Base-by-base conservation (phyloP, 2,113 vertebrate species). In the Channa argus region DNA sequence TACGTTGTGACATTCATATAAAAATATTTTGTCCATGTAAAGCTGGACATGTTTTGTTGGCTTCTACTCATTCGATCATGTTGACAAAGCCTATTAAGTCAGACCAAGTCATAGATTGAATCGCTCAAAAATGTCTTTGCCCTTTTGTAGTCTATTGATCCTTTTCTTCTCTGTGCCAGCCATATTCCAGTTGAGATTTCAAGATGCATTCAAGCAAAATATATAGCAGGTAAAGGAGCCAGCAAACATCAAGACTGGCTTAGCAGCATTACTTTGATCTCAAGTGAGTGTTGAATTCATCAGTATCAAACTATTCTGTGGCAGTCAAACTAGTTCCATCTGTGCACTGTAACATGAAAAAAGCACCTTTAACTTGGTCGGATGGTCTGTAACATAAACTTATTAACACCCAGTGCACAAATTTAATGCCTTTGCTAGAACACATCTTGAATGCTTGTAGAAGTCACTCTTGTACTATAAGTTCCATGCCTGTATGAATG, bases 241-340 rank as follows among this genome's bases (percentile, higher is more conserved):
- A 87, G 47, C 34, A 68, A 78, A 74, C 81, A 84, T 88, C 79
- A 86, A 65, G 38, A 71, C 44, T 85, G 78, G 72, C 84, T 63
- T 82, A 64, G 65, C 39, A 72, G 65, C 24, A n/a, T 33, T 71
- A 76, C 86, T 85, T 86, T 87, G 76, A 89, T 83, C 80, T 86
- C 39, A 53, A 86, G 51, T 46, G 12, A 81, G 56, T 53, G 5
- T 60, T 74, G 63, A 87, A 73, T 58, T 54, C 68, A 66, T 82
- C 63, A 11, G 63, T 80, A 77, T 89, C 73, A 77, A 77, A 80
- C 67, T 46, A 81, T 75, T 79, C 58, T 80, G 11, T 55, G 63
- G 36, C 5, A 14, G 52, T 77, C 54, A 82, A 88, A 87, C 60
- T 60, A 68, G 51, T 71, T 87, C 86, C 81, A 87, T 87, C 65